Evolutionary conservation across 1,140 invertebrate species (phyloP).

Genomic region (Proales similis): DNA sequence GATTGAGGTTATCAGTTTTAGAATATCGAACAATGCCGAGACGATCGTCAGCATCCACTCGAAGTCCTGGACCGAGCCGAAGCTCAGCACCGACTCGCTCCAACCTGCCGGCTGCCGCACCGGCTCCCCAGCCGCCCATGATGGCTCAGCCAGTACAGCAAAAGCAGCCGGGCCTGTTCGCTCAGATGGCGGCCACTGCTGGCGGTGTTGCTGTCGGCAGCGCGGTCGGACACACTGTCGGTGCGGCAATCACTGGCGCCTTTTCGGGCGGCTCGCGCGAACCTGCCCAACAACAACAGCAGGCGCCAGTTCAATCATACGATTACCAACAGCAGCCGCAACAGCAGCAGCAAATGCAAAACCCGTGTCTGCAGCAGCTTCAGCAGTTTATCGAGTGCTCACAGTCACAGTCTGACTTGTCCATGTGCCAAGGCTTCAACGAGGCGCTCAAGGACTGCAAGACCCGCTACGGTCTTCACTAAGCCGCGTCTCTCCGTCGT

Average conservation of each 20-base stretch:
- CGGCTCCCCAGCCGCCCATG: constrained; percentile 17
- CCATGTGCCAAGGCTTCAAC: constrained; percentile 82
- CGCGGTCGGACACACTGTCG: constrained; percentile 75
- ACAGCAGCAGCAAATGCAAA: constrained; percentile 42
- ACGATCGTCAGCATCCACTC: constrained; percentile 33
- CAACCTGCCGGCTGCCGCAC: constrained; percentile 16
- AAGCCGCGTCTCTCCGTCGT: too few species aligned
- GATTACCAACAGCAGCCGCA: constrained; percentile 39
- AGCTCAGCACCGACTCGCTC: too few species aligned
- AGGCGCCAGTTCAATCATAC: constrained; percentile 42
- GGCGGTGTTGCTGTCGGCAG: constrained; percentile 80
- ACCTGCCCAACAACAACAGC: constrained; percentile 49
- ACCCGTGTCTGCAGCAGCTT: constrained; percentile 55
- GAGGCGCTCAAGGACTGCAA: constrained; percentile 80
- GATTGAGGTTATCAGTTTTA: too few species aligned
- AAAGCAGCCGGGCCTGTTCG: constrained; percentile 36
- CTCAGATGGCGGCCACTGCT: constrained; percentile 64
- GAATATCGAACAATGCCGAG: constrained; percentile 36
- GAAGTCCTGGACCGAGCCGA: constrained; percentile 34
- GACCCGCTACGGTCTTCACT: constrained; percentile 31
- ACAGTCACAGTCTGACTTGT: constrained; percentile 70
- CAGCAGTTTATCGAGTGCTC: constrained; percentile 81
- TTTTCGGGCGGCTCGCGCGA: constrained; percentile 64
- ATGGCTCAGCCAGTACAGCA: neutral
- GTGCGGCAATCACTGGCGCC: constrained; percentile 72